Base-by-base conservation (phyloP, 2,113 vertebrate genomes). In the Esox niger region DNA sequence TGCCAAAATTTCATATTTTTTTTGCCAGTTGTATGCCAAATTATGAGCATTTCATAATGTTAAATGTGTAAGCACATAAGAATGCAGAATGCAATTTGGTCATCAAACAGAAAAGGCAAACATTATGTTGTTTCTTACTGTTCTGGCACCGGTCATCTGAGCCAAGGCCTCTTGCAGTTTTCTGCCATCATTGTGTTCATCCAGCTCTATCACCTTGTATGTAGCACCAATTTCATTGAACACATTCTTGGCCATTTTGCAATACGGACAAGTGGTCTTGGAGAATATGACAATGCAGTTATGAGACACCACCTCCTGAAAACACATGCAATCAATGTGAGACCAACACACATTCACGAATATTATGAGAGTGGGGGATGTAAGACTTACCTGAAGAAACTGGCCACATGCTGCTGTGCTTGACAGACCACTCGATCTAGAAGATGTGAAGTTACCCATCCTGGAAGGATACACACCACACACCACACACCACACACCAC, bases 241-340 rank as follows among this genome's bases (percentile, higher is more conserved):
- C 9, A 98, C 88, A 0, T 93, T 91, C 78, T 99, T 99, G 69
- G 95, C 94, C 94, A 96, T 96, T 70, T 85, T 93, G 85, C 96
- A 98, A 73, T 96, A 98, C 11, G 89, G 85, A 43, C 97, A 99
- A 0, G 91, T 94, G 70, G 93, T 95, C 88, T 98, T 98, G 57
- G 97, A 99, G 89, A 98, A 99, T 86, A 98, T 98, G 74, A 98
- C 96, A 17, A 99, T 93, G 29, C 95, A 98, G 82, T 98, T 95
- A 62, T 89, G 82, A 56, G 95, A 91, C 87, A 98, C 91, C 30
- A 93, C 78, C 43, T 98, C 93, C 97, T 98, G 81, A 74, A 78
- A 68, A 15, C 25, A 52, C 35, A 43, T 15, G 9, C 27, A 7
- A 23, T 52, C 47, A 21, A 52, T n/a, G 47, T 52, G n/a, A 52